Conservation (phyloP, 2,113 vertebrate species). For the Polyodon spathula region DNA sequence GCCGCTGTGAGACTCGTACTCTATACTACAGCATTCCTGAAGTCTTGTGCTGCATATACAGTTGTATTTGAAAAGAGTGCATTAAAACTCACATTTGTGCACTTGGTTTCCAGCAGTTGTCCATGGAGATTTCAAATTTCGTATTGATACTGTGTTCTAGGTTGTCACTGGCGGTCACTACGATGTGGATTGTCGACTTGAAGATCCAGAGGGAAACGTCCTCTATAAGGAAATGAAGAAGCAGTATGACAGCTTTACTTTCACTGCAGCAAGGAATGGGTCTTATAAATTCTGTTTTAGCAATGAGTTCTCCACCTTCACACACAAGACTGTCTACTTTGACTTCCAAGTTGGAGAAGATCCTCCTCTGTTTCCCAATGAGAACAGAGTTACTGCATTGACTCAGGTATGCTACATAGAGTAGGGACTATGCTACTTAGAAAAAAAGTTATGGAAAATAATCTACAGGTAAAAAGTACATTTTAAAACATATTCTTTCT, state of each 20-base stretch:
- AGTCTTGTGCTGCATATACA: too few species aligned
- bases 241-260: conserved; percentile 95
- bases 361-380: conserved; percentile 90
- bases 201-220: conserved; percentile 78
- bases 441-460: too few species aligned
- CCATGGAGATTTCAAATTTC: too few species aligned
- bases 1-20: too few species aligned
- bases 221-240: conserved; percentile 98
- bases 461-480: too few species aligned
- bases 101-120: too few species aligned
- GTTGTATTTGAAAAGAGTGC: too few species aligned
- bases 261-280: conserved; percentile 83
- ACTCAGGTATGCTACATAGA: conserved; percentile 90
- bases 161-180: conserved; percentile 97
- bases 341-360: conserved; percentile 97
- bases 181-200: conserved; percentile 90
- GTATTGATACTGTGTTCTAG: conserved; percentile 54
- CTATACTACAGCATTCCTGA: too few species aligned
- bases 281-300: conserved; percentile 97
- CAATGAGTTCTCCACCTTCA: conserved; percentile 97
- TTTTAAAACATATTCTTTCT: too few species aligned
- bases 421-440: too few species aligned
- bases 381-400: conserved; percentile 90
- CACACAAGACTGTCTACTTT: conserved; percentile 96
- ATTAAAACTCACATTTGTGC: too few species aligned